phyloP scores from a whole-genome alignment of 2,797 vertebrate species.

The Dermochelys coriacea region DNA sequence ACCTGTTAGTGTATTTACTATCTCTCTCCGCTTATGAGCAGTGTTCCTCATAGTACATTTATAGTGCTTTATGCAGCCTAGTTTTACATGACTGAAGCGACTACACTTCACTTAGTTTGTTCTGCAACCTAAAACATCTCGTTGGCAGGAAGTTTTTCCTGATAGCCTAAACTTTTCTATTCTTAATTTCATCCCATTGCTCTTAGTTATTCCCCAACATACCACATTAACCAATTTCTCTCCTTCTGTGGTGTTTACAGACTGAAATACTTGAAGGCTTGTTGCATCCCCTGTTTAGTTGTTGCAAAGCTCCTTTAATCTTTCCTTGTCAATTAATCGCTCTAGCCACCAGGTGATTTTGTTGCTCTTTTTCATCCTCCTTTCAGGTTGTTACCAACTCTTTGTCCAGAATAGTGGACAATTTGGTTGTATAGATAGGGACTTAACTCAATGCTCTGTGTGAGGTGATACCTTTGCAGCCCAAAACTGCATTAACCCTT shows the following conservation, averaged over 20 bases:
- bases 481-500: not conserved
- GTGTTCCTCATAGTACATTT: not conserved
- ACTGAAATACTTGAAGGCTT: rapidly evolving
- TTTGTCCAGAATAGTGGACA: not conserved
- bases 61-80: not conserved
- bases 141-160: not conserved
- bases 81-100: not conserved
- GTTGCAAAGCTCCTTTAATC: not conserved
- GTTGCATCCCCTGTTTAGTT: not conserved
- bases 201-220: not conserved
- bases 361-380: not conserved
- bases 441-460: not conserved
- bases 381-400: not conserved
- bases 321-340: not conserved
- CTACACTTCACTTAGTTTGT: not conserved
- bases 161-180: not conserved
- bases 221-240: not conserved
- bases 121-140: not conserved
- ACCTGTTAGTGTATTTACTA: not conserved
- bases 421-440: not conserved
- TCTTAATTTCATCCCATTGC: not conserved
- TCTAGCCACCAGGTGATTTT: not conserved
- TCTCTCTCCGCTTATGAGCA: not conserved
- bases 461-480: not conserved
- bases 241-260: not conserved